A percentile compares a stretch with the other conserved stretches of the same genome.
Conservation (phyloP, 2,888 invertebrate genomes). For the Cinara cedri region DNA sequence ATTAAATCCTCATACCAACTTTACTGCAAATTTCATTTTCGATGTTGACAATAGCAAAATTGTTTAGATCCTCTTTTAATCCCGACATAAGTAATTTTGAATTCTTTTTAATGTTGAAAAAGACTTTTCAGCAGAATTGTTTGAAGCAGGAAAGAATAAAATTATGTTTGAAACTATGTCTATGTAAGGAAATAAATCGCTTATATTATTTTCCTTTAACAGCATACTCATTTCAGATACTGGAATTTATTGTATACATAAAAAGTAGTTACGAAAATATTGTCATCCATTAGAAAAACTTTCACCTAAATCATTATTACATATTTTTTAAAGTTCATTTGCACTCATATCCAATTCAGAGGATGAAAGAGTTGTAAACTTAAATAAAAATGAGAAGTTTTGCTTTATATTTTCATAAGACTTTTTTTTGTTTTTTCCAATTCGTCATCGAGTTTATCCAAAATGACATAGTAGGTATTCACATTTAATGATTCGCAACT, state of each 20-base stretch:
- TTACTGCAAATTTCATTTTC: too few species aligned
- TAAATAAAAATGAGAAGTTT: too few species aligned
- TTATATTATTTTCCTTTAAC: too few species aligned
- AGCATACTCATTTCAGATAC: neutral
- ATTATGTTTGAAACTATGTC: neutral
- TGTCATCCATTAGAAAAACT: slow-evolving; percentile 11
- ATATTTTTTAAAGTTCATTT: neutral
- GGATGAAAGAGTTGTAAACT: neutral
- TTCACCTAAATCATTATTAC: neutral
- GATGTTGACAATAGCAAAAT: too few species aligned
- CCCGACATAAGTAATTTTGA: neutral
- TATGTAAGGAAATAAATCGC: too few species aligned
- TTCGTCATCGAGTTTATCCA: too few species aligned
- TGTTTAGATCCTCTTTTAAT: too few species aligned
- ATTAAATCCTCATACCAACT: neutral
- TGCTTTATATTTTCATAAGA: too few species aligned
- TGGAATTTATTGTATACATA: neutral
- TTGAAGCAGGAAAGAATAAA: neutral
- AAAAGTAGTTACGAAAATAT: neutral
- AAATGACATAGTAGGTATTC: too few species aligned
- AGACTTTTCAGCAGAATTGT: neutral
- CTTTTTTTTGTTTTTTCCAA: too few species aligned
- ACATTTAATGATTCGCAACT: too few species aligned
- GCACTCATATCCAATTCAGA: slow-evolving; percentile 21
- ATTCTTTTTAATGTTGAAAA: too few species aligned